Evolutionary conservation across 2,113 vertebrate species (phyloP).

Genomic region (Xenotilapia leptura): DNA sequence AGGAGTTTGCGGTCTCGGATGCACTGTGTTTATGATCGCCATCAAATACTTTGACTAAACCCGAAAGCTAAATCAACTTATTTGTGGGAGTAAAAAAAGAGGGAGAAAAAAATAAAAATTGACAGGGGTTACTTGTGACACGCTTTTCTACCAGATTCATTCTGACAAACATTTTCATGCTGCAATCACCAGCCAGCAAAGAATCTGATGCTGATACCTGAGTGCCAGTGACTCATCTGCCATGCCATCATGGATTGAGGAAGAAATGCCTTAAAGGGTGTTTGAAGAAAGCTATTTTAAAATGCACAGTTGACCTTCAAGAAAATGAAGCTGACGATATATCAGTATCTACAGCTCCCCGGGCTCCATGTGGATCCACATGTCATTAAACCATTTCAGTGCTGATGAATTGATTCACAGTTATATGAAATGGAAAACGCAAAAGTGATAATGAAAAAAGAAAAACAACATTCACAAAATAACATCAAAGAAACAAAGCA

Average conservation of each 20-base stretch:
- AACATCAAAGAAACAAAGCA: conserved; percentile 45
- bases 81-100: neutral
- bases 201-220: conserved; percentile 39
- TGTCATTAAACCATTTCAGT: conserved; percentile 44
- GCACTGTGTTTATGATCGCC: neutral
- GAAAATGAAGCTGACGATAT: conserved; percentile 44
- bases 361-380: conserved; percentile 39
- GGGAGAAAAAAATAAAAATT: neutral
- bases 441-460: conserved; percentile 42
- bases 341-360: conserved; percentile 40
- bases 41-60: conserved; percentile 5
- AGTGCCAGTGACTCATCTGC: conserved; percentile 53
- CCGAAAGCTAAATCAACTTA: neutral
- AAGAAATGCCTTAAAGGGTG: conserved; percentile 43
- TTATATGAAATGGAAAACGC: conserved; percentile 61
- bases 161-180: conserved; percentile 1
- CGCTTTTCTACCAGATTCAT: neutral
- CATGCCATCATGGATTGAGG: conserved; percentile 34
- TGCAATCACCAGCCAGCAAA: conserved; percentile 18
- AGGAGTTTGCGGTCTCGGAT: neutral
- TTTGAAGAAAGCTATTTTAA: conserved; percentile 56
- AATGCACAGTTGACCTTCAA: conserved; percentile 58
- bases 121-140: neutral
- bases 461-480: conserved; percentile 31
- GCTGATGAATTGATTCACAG: conserved; percentile 49